These are phyloP conservation scores for Poecilia gillii DNA, from an alignment of 2,797 vertebrate species.

Conservation along the genomic window DNA sequence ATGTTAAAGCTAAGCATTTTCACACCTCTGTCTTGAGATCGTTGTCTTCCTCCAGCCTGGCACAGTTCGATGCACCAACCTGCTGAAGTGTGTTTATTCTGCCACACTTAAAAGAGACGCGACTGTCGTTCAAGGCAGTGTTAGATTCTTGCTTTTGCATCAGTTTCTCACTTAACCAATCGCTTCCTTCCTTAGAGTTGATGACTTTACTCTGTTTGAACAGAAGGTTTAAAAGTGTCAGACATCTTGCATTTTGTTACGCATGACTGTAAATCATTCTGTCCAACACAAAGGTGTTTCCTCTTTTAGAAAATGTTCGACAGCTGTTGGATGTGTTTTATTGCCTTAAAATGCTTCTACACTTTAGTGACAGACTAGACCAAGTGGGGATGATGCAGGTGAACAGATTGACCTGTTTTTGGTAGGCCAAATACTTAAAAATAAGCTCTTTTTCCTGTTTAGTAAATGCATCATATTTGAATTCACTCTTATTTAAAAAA, in stretches of 20 bases:
- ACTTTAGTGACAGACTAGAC: no score
- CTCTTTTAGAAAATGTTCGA: neutral
- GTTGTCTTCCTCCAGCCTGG: conserved; percentile 34
- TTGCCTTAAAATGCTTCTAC: neutral
- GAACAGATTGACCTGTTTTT: neutral
- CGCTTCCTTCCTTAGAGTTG: conserved; percentile 11
- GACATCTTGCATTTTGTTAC: neutral
- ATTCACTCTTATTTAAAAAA: neutral
- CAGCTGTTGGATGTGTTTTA: neutral
- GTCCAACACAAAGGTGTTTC: neutral
- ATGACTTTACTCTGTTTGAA: neutral
- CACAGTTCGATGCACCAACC: neutral
- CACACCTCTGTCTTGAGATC: conserved; percentile 25
- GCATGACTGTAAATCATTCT: neutral
- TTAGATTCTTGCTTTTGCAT: neutral
- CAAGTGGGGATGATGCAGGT: no score
- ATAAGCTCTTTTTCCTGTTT: neutral
- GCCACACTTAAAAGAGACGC: neutral
- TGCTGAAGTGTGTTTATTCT: conserved; percentile 5
- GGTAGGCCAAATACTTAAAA: neutral
- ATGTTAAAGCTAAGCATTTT: conserved; percentile 9
- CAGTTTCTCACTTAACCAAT: neutral
- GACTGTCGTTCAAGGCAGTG: neutral
- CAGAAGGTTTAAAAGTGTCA: neutral
- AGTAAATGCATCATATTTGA: neutral